Percentiles rank a stretch among this genome's conserved stretches.
phyloP scores from a whole-genome alignment of 30 jellyfish, hydroid and myxozoan genomes.

The Aurelia sp. region DNA sequence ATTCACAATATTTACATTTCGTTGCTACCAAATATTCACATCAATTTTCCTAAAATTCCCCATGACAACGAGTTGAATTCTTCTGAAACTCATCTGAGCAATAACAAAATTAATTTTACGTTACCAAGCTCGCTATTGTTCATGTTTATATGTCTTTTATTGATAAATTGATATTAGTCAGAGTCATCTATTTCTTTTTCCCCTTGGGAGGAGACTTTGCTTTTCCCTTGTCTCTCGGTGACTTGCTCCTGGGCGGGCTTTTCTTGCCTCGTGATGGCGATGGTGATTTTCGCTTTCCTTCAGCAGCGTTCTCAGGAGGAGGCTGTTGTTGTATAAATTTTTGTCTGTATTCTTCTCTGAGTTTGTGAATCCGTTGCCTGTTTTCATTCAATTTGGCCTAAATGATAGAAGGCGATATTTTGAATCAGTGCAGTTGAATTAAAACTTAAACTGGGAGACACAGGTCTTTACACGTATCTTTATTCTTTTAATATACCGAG shows the following conservation, averaged over 20 bases:
- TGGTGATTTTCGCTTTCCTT: conserved; percentile 69
- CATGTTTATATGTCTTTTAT: neutral
- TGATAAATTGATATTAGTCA: neutral
- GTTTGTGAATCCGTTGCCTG: conserved; percentile 53
- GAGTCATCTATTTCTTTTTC: conserved; percentile 44
- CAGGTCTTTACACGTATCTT: neutral
- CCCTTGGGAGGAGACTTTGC: conserved; percentile 73
- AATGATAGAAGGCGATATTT: neutral
- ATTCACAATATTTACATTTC: too few relatives aligned
- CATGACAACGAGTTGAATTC: too few relatives aligned
- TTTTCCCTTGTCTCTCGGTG: conserved; percentile 63
- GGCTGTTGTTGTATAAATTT: conserved; percentile 67
- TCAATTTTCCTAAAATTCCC: too few relatives aligned
- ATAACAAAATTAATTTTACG: too few relatives aligned
- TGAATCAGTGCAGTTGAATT: neutral
- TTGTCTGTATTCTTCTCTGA: conserved; percentile 73
- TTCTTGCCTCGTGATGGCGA: conserved; percentile 75
- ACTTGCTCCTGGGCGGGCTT: conserved; percentile 66
- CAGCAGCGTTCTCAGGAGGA: conserved; percentile 53
- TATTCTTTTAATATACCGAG: too few relatives aligned
- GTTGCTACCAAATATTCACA: too few relatives aligned
- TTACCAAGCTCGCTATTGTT: too few relatives aligned
- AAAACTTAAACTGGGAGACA: neutral
- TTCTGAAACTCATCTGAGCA: too few relatives aligned
- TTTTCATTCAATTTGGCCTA: conserved; percentile 71